phyloP scores from a whole-genome alignment of 2,113 vertebrate species.

The Cololabis saira region DNA sequence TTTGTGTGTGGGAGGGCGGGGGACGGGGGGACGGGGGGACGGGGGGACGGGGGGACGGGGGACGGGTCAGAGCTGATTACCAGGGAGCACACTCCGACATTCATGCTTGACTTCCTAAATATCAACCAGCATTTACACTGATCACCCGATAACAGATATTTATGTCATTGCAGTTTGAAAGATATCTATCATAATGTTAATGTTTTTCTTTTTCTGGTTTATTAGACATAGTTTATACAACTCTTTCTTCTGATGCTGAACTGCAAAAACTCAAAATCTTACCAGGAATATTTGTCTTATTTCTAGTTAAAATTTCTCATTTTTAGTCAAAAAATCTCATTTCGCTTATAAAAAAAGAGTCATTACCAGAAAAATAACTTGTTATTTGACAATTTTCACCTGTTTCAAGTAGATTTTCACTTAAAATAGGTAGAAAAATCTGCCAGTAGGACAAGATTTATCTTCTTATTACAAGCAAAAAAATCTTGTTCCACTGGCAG shows the following conservation, averaged over 20 bases:
- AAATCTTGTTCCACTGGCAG: too few species aligned
- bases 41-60: conserved; percentile 10
- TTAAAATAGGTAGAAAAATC: too few species aligned
- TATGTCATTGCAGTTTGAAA: neutral
- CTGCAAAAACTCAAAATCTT: too few species aligned
- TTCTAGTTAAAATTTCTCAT: too few species aligned
- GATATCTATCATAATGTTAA: neutral
- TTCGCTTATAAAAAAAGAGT: too few species aligned
- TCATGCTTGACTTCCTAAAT: conserved; percentile 38
- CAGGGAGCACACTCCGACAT: conserved; percentile 63
- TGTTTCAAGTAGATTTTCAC: too few species aligned
- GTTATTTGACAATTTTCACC: too few species aligned
- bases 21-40: conserved; percentile 15
- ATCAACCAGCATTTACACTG: conserved; percentile 12
- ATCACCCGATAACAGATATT: conserved; percentile 5
- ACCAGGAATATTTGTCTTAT: too few species aligned
- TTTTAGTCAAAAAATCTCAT: too few species aligned
- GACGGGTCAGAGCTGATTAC: conserved; percentile 48
- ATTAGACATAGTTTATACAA: neutral
- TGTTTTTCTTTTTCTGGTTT: neutral
- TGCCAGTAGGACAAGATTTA: too few species aligned
- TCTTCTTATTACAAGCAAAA: too few species aligned
- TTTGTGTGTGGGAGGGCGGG: conserved; percentile 31
- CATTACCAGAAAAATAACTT: too few species aligned
- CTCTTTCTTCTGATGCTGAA: neutral